phyloP scores from a whole-genome alignment of 1,140 invertebrate genomes.

The Acromyrmex echinatior region DNA sequence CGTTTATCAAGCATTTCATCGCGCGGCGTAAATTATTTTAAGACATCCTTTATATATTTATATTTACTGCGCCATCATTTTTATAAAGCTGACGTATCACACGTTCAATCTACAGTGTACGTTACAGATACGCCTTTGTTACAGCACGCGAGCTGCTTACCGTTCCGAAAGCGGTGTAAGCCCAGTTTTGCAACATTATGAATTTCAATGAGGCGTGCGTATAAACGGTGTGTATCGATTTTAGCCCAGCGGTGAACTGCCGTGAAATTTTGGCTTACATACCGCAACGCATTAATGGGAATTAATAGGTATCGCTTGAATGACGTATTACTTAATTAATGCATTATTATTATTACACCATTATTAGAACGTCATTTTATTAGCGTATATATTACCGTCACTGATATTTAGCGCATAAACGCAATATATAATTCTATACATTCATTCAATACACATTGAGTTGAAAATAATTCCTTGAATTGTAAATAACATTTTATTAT shows the following conservation, averaged over 20 bases:
- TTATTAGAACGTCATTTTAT: neutral
- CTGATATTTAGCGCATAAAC: neutral
- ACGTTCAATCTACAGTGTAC: constrained; percentile 28
- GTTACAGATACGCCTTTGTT: constrained; percentile 44
- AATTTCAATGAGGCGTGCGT: constrained; percentile 45
- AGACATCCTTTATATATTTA: neutral
- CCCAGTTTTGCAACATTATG: constrained; percentile 57
- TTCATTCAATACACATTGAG: no score
- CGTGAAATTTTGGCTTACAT: constrained; percentile 43
- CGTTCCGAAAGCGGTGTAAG: constrained; percentile 40
- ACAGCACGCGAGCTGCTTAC: constrained; percentile 35
- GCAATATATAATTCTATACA: no score
- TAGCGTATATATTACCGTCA: neutral
- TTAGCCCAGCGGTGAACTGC: constrained; percentile 7
- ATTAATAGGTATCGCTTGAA: constrained; percentile 28
- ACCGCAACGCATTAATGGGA: neutral
- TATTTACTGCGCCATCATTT: neutral
- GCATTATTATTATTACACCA: neutral
- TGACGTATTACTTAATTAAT: constrained; percentile 10
- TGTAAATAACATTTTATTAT: no score
- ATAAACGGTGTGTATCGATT: constrained; percentile 32
- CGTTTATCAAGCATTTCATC: neutral
- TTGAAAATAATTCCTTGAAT: no score
- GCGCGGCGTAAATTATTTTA: neutral
- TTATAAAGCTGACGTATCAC: constrained; percentile 33